These are phyloP conservation scores for Terrapene triunguis DNA, from an alignment of 2,113 vertebrate genomes.

Conservation along the genomic window DNA sequence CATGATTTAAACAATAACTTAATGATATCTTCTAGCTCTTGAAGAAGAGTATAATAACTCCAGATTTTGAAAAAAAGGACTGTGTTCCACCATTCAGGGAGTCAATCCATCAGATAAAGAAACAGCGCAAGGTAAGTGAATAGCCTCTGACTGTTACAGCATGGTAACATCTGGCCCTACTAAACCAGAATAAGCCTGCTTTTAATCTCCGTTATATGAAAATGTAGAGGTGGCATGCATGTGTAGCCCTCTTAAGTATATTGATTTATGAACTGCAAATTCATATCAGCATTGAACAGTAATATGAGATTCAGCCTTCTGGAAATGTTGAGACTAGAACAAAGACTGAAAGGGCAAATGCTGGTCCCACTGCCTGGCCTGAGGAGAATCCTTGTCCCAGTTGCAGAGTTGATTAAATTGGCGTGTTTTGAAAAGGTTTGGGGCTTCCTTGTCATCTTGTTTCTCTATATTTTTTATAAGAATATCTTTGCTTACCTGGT, in stretches of 20 bases:
- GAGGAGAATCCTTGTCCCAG: neutral
- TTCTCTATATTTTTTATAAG: neutral
- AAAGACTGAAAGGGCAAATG: neutral
- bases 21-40: slow-evolving; percentile 84
- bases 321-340: neutral
- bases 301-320: neutral
- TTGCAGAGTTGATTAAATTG: neutral
- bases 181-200: neutral
- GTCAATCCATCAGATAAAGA: slow-evolving; percentile 85
- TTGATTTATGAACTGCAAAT: neutral
- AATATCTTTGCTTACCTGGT: neutral
- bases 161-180: neutral
- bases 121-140: slow-evolving; percentile 87
- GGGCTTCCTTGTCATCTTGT: neutral
- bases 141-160: neutral
- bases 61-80: slow-evolving; percentile 94
- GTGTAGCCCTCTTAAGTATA: neutral
- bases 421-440: neutral
- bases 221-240: fast-evolving
- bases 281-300: neutral
- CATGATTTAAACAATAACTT: slow-evolving; percentile 1
- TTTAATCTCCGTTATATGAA: neutral
- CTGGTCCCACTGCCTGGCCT: neutral
- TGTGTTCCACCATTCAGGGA: slow-evolving; percentile 88
- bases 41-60: slow-evolving; percentile 90